Percentiles rank a stretch among this genome's conserved stretches.
Conservation (phyloP, 53 echinoderm and acorn worm genomes). For the Patiria pectinifera region DNA sequence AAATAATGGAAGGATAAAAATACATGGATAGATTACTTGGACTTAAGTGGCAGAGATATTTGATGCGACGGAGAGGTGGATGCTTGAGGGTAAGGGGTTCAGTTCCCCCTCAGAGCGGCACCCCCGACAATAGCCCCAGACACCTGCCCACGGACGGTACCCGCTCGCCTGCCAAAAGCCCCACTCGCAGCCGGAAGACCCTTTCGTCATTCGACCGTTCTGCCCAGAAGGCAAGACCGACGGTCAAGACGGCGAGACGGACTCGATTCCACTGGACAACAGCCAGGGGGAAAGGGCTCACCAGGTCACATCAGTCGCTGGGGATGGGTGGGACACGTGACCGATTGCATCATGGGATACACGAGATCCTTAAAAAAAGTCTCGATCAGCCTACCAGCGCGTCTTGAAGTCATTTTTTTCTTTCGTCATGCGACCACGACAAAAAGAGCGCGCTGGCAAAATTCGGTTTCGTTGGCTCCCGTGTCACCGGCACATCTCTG, state of each 20-base stretch:
- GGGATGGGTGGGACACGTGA: slow-evolving; percentile 40
- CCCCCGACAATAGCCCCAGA: slow-evolving; percentile 39
- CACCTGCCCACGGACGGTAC: slow-evolving; percentile 51
- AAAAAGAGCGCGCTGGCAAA: slow-evolving; percentile 22
- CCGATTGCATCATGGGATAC: slow-evolving; percentile 45
- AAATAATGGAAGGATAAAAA: slow-evolving; percentile 44
- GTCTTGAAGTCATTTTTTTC: slow-evolving; percentile 12
- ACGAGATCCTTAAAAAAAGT: neutral
- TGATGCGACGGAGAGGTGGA: slow-evolving; percentile 57
- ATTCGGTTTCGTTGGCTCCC: neutral
- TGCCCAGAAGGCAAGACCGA: slow-evolving; percentile 57
- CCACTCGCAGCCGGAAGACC: slow-evolving; percentile 52
- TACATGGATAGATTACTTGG: slow-evolving; percentile 20
- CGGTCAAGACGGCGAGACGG: slow-evolving; percentile 59
- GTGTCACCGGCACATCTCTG: slow-evolving; percentile 15
- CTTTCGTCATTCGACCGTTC: slow-evolving; percentile 66
- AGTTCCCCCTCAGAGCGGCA: slow-evolving; percentile 32
- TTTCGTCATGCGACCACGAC: slow-evolving; percentile 54
- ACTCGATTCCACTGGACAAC: slow-evolving; percentile 17
- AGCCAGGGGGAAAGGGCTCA: slow-evolving; percentile 49
- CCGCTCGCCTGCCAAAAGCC: slow-evolving; percentile 25
- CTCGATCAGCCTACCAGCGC: neutral
- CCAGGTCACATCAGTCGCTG: slow-evolving; percentile 43
- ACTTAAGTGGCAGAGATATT: slow-evolving; percentile 51
- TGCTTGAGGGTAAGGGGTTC: slow-evolving; percentile 59